These are phyloP conservation scores for Coelopa pilipes DNA, from an alignment of 2,888 invertebrate genomes.

Conservation along the genomic window DNA sequence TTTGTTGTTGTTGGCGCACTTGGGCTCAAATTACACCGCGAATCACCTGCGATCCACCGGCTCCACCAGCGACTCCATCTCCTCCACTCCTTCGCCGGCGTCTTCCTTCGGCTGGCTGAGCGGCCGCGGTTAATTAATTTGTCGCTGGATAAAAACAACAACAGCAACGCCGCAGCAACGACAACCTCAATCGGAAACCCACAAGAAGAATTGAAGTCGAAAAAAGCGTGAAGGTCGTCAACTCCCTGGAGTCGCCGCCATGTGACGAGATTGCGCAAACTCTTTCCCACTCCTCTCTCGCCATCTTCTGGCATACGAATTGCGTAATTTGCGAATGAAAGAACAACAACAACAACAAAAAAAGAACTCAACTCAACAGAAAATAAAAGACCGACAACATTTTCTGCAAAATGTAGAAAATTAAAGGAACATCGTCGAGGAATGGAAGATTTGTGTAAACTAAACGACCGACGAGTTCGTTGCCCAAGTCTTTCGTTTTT, in stretches of 20 bases:
- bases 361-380: no score
- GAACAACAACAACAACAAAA: no score
- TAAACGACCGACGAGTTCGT: no score
- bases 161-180: background rate
- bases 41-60: background rate
- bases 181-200: background rate
- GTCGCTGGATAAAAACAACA: background rate
- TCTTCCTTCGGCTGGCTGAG: background rate
- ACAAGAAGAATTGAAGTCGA: background rate
- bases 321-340: background rate
- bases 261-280: background rate
- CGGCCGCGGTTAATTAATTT: background rate
- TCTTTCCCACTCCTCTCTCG: no score
- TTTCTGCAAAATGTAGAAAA: no score
- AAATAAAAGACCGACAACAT: no score
- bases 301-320: background rate
- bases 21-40: background rate
- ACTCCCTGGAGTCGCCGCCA: constrained; percentile 1
- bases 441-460: no score
- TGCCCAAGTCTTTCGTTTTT: no score
- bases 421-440: no score
- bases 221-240: constrained; percentile 21
- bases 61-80: background rate
- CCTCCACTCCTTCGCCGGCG: background rate
- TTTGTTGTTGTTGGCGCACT: background rate